A percentile compares a stretch with the other conserved stretches of the same genome.
Conservation (phyloP, 2,888 invertebrate species). For the Chironomus riparius region DNA sequence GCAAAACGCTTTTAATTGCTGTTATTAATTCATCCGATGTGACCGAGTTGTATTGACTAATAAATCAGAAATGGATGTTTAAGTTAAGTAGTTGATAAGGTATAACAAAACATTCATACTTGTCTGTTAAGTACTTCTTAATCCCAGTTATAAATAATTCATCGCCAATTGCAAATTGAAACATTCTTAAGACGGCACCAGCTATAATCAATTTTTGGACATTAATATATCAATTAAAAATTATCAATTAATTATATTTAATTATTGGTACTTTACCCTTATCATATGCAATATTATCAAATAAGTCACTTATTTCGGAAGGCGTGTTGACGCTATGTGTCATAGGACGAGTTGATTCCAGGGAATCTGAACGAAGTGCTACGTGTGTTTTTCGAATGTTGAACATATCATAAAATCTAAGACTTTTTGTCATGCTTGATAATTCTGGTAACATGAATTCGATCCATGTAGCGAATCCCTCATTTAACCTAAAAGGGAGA, state of each 20-base stretch:
- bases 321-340: background rate
- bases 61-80: background rate
- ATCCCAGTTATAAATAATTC: background rate
- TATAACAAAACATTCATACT: background rate
- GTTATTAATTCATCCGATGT: background rate
- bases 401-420: background rate
- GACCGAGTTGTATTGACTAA: conserved; percentile 10
- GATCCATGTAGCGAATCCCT: conserved; percentile 12
- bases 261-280: conserved; percentile 6
- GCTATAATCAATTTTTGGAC: conserved; percentile 12
- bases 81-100: background rate
- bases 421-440: background rate
- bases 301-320: background rate
- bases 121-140: background rate
- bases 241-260: background rate
- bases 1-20: background rate
- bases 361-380: background rate
- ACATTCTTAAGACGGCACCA: conserved; percentile 23
- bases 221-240: too few relatives aligned
- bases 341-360: conserved; percentile 1
- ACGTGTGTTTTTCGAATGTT: background rate
- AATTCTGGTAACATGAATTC: background rate
- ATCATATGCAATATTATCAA: background rate
- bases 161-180: conserved; percentile 12
- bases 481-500: background rate